These are phyloP conservation scores for Eulacestoma nigropectus DNA, from an alignment of 2,113 vertebrate species.

Conservation along the genomic window DNA sequence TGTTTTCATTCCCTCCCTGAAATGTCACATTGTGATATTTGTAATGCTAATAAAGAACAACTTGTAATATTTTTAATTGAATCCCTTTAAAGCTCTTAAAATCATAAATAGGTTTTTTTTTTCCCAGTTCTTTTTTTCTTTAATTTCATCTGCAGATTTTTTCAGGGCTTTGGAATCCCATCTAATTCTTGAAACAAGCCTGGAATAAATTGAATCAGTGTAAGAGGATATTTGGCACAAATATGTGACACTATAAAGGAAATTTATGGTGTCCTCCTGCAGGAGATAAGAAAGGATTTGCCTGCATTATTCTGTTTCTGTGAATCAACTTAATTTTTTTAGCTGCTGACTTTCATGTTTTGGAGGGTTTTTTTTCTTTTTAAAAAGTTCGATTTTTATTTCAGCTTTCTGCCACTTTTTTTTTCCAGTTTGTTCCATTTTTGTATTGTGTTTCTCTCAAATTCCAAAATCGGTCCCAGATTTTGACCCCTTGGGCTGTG, in stretches of 20 bases:
- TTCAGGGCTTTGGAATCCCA: constrained; percentile 45
- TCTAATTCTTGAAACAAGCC: constrained; percentile 63
- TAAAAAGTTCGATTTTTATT: not conserved
- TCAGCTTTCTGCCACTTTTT: not conserved
- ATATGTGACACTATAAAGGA: constrained; percentile 39
- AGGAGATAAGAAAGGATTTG: constrained; percentile 27
- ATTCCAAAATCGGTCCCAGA: not conserved
- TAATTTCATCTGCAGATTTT: constrained; percentile 15
- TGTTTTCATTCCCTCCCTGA: not conserved
- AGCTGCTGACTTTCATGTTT: not conserved
- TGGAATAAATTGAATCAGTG: constrained; percentile 64
- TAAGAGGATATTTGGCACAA: constrained; percentile 66
- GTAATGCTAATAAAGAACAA: constrained; percentile 45
- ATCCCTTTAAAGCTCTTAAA: constrained; percentile 58
- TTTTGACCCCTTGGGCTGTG: not conserved
- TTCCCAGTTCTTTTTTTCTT: not conserved
- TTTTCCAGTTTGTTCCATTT: not conserved
- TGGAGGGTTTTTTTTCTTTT: not conserved
- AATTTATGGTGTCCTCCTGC: not conserved
- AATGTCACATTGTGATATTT: not conserved
- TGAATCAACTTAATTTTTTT: not conserved
- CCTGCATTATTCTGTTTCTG: not conserved
- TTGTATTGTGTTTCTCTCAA: not conserved
- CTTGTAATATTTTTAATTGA: constrained; percentile 68
- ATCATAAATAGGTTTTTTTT: constrained; percentile 35